Conservation (phyloP, 2,888 invertebrate genomes). For the Ectobius pallidus region DNA sequence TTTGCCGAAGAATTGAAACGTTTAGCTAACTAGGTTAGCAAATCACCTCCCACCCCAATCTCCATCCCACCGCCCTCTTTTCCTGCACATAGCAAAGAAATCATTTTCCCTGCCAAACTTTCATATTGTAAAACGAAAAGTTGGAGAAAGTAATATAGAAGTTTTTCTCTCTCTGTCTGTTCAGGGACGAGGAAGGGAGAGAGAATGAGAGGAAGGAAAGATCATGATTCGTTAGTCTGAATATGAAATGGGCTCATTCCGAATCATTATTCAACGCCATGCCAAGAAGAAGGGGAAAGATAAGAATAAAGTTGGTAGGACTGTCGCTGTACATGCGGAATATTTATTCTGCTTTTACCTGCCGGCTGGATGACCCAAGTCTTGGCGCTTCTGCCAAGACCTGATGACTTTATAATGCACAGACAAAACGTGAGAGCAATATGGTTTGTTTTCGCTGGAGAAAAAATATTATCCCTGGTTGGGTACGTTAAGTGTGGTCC, state of each 20-base stretch:
- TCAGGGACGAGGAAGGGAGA: slow-evolving; percentile 21
- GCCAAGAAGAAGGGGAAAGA: not conserved
- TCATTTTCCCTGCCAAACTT: slow-evolving; percentile 23
- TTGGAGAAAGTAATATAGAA: too few species aligned
- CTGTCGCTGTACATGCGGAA: too few species aligned
- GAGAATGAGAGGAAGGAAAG: not conserved
- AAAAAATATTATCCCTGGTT: too few species aligned
- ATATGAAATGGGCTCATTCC: slow-evolving; percentile 23
- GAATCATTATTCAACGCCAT: slow-evolving; percentile 13
- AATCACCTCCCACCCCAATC: not conserved
- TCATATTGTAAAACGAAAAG: too few species aligned
- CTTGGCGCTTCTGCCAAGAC: too few species aligned
- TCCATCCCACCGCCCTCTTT: not conserved
- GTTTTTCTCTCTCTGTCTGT: slow-evolving; percentile 16
- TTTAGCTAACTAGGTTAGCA: slow-evolving; percentile 32
- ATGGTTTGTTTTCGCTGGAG: too few species aligned
- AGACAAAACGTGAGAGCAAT: too few species aligned
- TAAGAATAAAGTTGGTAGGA: too few species aligned
- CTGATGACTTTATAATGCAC: too few species aligned
- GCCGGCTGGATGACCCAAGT: too few species aligned
- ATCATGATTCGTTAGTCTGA: slow-evolving; percentile 25
- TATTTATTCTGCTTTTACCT: too few species aligned
- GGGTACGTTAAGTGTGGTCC: too few species aligned
- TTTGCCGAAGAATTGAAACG: slow-evolving; percentile 23
- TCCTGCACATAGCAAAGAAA: slow-evolving; percentile 17